Conservation (phyloP, 2,113 vertebrate species). For the Notechis scutatus region DNA sequence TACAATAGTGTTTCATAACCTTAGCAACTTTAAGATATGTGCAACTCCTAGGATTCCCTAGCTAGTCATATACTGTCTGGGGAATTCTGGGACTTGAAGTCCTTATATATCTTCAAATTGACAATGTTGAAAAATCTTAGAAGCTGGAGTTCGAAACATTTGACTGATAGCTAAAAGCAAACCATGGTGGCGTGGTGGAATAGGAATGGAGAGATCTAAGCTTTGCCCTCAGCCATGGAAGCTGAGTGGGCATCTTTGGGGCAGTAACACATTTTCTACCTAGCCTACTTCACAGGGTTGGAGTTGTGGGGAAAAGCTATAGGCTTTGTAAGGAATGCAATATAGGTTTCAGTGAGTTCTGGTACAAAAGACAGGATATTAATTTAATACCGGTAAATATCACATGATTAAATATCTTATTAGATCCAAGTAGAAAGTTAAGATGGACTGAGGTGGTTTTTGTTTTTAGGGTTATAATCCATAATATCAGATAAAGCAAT, state of each 20-base stretch:
- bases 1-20: not conserved
- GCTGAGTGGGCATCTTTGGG: not conserved
- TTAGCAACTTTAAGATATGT: not conserved
- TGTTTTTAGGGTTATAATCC: not conserved
- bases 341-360: not conserved
- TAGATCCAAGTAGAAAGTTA: not conserved
- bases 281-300: not conserved
- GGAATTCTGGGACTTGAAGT: not conserved
- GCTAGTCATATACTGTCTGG: not conserved
- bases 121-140: not conserved
- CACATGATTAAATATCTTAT: not conserved
- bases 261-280: not conserved
- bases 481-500: not conserved
- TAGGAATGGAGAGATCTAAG: not conserved
- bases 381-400: not conserved
- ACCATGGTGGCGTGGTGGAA: not conserved
- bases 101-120: not conserved
- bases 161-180: not conserved
- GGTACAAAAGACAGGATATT: not conserved
- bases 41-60: not conserved
- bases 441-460: not conserved
- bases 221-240: not conserved
- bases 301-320: not conserved
- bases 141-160: not conserved
- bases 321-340: not conserved